Evolutionary conservation across 2,113 vertebrate species (phyloP).

Genomic region (Syngnathoides biaculeatus): DNA sequence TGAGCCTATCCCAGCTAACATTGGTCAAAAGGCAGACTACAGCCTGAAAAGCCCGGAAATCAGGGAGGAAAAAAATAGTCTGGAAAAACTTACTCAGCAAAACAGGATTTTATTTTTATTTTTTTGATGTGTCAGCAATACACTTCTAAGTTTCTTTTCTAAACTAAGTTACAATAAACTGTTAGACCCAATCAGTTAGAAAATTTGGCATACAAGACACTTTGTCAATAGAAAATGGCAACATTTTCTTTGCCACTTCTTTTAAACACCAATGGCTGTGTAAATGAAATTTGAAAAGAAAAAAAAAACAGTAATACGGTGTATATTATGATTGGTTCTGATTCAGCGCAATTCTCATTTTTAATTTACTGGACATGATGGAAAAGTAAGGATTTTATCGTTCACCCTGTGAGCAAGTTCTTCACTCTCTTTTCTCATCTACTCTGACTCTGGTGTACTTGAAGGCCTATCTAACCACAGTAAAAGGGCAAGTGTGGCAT

Average conservation of each 20-base stretch:
- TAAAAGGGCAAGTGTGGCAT: slow-evolving; percentile 42
- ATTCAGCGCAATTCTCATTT: not conserved
- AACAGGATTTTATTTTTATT: no score
- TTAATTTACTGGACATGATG: not conserved
- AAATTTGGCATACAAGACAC: not conserved
- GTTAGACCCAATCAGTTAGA: not conserved
- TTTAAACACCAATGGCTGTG: not conserved
- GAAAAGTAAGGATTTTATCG: not conserved
- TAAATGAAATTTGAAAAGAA: not conserved
- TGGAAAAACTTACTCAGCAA: no score
- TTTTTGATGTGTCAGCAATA: no score
- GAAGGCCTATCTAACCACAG: slow-evolving; percentile 18
- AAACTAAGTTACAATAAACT: not conserved
- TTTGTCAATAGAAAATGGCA: not conserved
- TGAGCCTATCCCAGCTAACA: no score
- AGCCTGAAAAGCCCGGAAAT: no score
- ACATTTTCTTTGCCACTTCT: not conserved
- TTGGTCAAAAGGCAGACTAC: no score
- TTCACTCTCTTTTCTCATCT: slow-evolving; percentile 6
- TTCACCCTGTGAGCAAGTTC: slow-evolving; percentile 1
- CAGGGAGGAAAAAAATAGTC: no score
- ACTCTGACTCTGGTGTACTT: slow-evolving; percentile 13
- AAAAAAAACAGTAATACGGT: no score
- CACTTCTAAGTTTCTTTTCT: not conserved
- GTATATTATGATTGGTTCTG: not conserved